A percentile compares a stretch with the other conserved stretches of the same genome.
Evolutionary conservation across 2,797 vertebrate species (phyloP).

Genomic region (Myotis planiceps): DNA sequence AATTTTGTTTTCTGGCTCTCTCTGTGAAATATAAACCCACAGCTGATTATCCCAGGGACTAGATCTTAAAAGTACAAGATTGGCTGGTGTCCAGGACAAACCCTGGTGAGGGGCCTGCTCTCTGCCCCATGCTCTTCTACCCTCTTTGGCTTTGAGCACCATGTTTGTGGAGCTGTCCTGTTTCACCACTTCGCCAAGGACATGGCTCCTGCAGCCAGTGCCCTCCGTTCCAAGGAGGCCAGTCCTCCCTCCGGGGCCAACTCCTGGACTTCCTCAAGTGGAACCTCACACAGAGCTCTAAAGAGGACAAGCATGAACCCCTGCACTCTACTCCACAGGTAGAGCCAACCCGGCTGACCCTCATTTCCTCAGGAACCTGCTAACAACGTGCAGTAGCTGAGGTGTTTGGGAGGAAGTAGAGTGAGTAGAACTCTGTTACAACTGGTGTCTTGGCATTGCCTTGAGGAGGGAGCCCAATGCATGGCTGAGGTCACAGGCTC

Average conservation of each 20-base stretch:
- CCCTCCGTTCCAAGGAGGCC: not conserved
- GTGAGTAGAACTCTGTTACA: not conserved
- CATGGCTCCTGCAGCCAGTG: not conserved
- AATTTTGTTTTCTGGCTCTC: conserved; percentile 11
- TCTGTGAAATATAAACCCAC: conserved; percentile 66
- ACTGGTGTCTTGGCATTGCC: not conserved
- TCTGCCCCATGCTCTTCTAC: too few species aligned
- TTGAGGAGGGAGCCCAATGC: not conserved
- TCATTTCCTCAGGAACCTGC: not conserved
- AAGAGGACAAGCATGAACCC: not conserved
- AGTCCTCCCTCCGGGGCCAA: not conserved
- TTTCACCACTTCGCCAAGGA: not conserved
- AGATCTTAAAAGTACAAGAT: not conserved
- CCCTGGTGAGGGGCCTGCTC: not conserved
- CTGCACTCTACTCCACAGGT: too few species aligned
- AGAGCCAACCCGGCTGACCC: not conserved
- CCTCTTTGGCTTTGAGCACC: not conserved
- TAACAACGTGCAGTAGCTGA: rapidly evolving
- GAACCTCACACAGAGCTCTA: not conserved
- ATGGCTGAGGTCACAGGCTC: not conserved
- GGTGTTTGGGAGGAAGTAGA: not conserved
- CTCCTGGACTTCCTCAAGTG: not conserved
- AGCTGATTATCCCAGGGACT: conserved; percentile 41
- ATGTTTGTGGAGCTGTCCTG: not conserved
- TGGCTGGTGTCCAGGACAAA: not conserved